Percentiles rank a stretch among this genome's conserved stretches.
These are phyloP conservation scores for Rhagophthalmus giganteus DNA, from an alignment of 2,888 invertebrate genomes.

Conservation along the genomic window DNA sequence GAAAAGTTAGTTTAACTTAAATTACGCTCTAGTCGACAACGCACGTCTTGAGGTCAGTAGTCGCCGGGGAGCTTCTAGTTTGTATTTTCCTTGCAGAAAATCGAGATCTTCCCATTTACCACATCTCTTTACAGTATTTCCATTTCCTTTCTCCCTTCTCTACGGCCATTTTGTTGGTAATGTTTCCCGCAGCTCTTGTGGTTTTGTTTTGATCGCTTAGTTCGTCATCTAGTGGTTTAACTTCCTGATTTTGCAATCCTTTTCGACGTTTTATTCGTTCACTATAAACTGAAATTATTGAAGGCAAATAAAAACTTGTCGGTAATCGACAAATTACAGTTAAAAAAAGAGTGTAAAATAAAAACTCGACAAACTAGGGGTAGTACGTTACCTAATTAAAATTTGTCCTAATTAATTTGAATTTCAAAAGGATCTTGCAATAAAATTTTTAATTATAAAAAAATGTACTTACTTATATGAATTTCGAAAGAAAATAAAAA, in stretches of 20 bases:
- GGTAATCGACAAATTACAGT: constrained; percentile 8
- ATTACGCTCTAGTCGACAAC: constrained; percentile 42
- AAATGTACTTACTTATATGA: no score
- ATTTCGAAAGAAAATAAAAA: no score
- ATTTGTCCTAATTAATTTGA: constrained; percentile 7
- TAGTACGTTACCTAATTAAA: constrained; percentile 10
- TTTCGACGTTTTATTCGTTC: constrained; percentile 9
- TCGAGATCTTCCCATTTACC: constrained; percentile 16
- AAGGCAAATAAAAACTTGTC: constrained; percentile 5
- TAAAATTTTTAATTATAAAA: constrained; percentile 1
- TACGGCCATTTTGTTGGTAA: constrained; percentile 2
- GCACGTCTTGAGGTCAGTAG: constrained; percentile 47
- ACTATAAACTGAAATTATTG: constrained; percentile 8
- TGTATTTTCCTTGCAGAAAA: constrained; percentile 28
- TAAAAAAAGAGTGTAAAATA: no score
- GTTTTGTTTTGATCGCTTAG: constrained; percentile 11
- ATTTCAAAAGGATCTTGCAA: neutral
- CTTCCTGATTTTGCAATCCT: constrained; percentile 13
- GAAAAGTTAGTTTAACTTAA: no score
- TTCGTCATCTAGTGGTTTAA: constrained; percentile 14
- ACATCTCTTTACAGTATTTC: constrained; percentile 5
- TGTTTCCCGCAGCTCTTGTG: constrained; percentile 8
- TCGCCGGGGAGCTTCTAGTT: constrained; percentile 39
- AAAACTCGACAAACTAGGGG: no score
- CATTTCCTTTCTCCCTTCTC: constrained; percentile 4